Evolutionary conservation across 2,113 vertebrate species (phyloP).

Genomic region (Clarias batrachus): DNA sequence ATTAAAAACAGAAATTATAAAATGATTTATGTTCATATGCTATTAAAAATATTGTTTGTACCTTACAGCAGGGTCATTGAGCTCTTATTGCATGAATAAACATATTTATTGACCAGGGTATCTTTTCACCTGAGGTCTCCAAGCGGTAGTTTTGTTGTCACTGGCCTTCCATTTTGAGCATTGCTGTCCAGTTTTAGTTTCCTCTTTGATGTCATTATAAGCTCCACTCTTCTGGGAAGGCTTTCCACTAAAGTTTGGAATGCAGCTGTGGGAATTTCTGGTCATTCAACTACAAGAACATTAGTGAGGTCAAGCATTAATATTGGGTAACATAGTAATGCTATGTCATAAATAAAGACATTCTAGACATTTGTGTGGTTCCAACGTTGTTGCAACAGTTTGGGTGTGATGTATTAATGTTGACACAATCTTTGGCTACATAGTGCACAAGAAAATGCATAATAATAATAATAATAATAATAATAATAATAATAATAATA

Average conservation of each 20-base stretch:
- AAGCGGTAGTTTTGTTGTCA: background rate
- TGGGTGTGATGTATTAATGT: background rate
- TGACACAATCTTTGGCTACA: background rate
- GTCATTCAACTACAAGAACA: background rate
- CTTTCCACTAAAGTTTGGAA: background rate
- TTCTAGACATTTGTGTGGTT: background rate
- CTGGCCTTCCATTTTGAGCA: background rate
- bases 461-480: background rate
- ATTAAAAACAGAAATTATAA: background rate
- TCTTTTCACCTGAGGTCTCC: background rate
- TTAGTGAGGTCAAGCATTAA: background rate
- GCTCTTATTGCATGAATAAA: background rate
- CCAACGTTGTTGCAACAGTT: background rate
- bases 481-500: too few species aligned
- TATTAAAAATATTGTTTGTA: slow-evolving; percentile 4
- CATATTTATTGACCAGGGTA: background rate
- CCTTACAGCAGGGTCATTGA: background rate
- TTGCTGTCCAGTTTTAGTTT: background rate
- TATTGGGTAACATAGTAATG: background rate
- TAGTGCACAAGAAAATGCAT: background rate
- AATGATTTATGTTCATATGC: background rate
- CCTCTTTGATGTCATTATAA: background rate
- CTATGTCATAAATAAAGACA: background rate
- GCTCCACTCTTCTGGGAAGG: background rate
- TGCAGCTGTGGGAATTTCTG: background rate